phyloP scores from a whole-genome alignment of 2,888 invertebrate genomes.

The Xanthorhoe spadicearia region DNA sequence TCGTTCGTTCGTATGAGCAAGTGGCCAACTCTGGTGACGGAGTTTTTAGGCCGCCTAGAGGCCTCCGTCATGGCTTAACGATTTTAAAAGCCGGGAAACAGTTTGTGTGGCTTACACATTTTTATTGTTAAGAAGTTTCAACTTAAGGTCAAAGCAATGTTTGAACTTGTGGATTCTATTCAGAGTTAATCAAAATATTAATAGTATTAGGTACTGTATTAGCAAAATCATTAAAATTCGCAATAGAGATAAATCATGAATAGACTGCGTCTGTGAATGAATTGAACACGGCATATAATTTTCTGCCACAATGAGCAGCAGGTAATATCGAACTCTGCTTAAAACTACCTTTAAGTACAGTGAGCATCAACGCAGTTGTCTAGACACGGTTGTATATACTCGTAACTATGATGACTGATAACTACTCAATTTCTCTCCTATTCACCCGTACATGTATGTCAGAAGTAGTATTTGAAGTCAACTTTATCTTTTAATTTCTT shows the following conservation, averaged over 20 bases:
- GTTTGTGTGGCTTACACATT: neutral
- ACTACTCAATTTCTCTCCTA: no score
- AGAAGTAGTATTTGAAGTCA: no score
- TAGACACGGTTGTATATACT: neutral
- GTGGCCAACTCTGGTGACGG: no score
- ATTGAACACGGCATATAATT: conserved; percentile 15
- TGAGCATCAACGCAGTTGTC: neutral
- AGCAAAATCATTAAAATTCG: neutral
- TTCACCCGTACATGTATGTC: no score
- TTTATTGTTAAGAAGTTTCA: no score
- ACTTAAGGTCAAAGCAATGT: no score
- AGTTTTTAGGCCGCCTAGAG: no score
- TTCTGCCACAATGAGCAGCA: conserved; percentile 14
- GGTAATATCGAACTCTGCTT: neutral
- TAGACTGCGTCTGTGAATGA: conserved; percentile 10
- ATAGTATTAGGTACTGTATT: neutral
- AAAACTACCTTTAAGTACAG: neutral
- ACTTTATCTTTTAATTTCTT: no score
- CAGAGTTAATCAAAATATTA: neutral
- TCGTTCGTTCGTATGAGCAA: no score
- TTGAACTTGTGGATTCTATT: neutral
- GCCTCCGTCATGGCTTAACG: no score
- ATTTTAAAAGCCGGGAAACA: no score
- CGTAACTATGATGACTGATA: no score
- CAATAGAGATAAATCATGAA: conserved; percentile 17